Evolutionary conservation across 2,797 vertebrate species (phyloP), one percentile per base, ranked within the genome.

Genomic region (Gadopsis marmoratus): DNA sequence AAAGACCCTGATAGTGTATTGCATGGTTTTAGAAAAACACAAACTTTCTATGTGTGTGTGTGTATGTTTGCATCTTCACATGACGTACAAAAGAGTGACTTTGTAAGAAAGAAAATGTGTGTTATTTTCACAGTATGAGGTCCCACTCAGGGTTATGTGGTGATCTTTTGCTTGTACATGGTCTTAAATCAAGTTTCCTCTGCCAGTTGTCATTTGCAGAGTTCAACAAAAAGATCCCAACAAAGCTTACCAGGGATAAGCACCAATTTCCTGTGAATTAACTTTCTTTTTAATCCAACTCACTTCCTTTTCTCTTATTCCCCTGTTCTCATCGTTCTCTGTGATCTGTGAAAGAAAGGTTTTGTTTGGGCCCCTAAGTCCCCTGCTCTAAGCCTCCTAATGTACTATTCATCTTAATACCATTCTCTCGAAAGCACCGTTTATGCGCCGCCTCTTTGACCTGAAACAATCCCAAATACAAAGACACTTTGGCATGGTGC

Each of bases 261-360:
- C 88, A 91, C 91, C 89, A 94, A 94, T 94, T 94, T 94, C 94
- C 93, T 94, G 91, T 87, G 78, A 82, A 83, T 91, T 13, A 83
- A 91, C 84, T 66, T 66, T 71, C 82, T 84, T 92, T 74, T 83
- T 43, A 89, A 73, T 73, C 83, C 79, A 78, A 82, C 71, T 82
- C 2, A 11, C 7, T 16, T 84, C 69, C 61, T 85, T 87, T 80
- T 78, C 67, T 86, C 31, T 63, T 55, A 45, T 70, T 86, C 60
- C 76, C 53, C 48, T 68, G 39, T 86, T 90, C 61, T 86, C 73
- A 79, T 87, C 66, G 7, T 78, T 77, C 35, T 76, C 43, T 80
- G 64, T 82, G 74, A 83, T 88, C 63, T 85, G 45, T 71, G 48
- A 60, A 80, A 79, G 72, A 79, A 68, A 81, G 37, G 43, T 83